Base-by-base conservation (phyloP, 2,888 invertebrate species). In the Dryomyza anilis region DNA sequence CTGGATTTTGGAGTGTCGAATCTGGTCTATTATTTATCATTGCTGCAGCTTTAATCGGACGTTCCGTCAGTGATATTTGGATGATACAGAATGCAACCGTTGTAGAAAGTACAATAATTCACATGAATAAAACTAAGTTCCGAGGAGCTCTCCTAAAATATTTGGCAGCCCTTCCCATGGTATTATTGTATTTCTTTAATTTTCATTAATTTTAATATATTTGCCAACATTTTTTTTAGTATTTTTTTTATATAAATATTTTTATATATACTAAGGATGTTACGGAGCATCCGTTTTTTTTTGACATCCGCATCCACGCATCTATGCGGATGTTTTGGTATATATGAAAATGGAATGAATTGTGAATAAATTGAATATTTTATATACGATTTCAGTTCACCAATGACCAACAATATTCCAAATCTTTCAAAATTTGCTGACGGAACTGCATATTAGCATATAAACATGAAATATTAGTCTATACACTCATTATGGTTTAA, bases 11-110 rank as follows among this genome's bases (percentile, higher is more conserved):
- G 82, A 88, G 91, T 12, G 85, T 89, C 64, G 96, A 96, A 84
- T 86, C 88, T 70, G 91, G 89, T 5, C 88, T 91, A 68, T 85
- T 94, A 77, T 68, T 87, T 12, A 81, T 94, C 25, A 89, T 95
- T 7, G 98, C 97, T 0, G 79, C 85, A 4, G 89, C 95, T 4
- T 86, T 99, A 46, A 87, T 97, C 23, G 90, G 93, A 2, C 87
- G 98, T 72, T 97, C 98, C 0, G 87, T 96, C 72, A 97, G 97
- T 78, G 99, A 99, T 84, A 87, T 99, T 60, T 99, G 97, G 96
- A 90, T 98, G 86, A 99, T 99, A 73, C 92, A 94, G 77, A 95
- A 93, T 80, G 93, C 94, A 12, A 98, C 98, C 2, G 87, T 92
- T 63, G 90, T 98, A 73, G 98, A 98, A 86, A 94, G 96, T 80